Base-by-base conservation (phyloP, 2,888 invertebrate genomes). In the Dione juno region DNA sequence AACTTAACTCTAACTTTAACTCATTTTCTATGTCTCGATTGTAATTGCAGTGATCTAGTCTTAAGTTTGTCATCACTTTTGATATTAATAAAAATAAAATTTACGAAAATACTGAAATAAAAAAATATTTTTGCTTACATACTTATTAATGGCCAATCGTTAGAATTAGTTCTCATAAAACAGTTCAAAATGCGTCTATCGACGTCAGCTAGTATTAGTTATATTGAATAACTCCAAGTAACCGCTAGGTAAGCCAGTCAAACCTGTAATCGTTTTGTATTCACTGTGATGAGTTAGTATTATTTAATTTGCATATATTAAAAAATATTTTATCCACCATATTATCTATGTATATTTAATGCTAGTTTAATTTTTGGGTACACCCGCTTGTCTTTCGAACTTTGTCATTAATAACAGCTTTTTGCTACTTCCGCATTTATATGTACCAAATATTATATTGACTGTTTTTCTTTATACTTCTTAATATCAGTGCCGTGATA, bases 211-310 rank as follows among this genome's bases (percentile, higher is more conserved):
- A 69, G 54, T 66, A 50, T 68, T 57, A 71, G 43, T 71, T 59
- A 52, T 52, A 28, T 43, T 57, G 86, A 87, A 84, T 87, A 84
- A 84, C 84, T 84, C 81, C 80, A 82, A 81, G 74, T 85, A 84
- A 83, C 61, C 41, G 65, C 59, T 69, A 59, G 65, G 14, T 66
- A 54, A 73, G 67, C 50, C 58, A 71, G 57, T 59, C 53, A 40
- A 68, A 69, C 65, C 45, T 66, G 61, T 70, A 65, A 68, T 82
- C 81, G 78, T 84, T 85, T 87, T 82, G 70, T 87, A 82, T 88
- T 84, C 86, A 86, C 90, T 91, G 92, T 91, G 92, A 92, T 92
- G 73, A 88, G 80, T 85, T 89, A 73, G 73, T 88, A 87, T 86
- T 88, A 84, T 79, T 79, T 71, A 74, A 66, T 72, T 69, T 48